phyloP scores from a whole-genome alignment of 2,888 invertebrate species.

The Lasius fuliginosus region DNA sequence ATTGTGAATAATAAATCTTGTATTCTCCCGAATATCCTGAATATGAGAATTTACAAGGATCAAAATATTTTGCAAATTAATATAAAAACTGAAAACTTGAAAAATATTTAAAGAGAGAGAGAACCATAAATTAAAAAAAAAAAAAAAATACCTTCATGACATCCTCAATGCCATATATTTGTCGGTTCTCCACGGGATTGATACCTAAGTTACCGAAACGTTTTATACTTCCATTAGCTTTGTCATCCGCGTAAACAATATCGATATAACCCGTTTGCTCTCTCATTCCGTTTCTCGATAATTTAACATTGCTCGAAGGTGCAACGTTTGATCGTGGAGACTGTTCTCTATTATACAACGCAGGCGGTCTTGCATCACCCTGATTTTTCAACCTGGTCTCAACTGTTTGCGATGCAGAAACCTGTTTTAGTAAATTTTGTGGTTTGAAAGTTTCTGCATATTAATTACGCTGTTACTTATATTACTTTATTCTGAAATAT shows the following conservation, averaged over 20 bases:
- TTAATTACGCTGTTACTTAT: neutral
- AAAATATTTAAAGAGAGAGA: neutral
- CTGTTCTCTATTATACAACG: conserved; percentile 33
- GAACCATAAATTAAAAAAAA: neutral
- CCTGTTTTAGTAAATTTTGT: conserved; percentile 27
- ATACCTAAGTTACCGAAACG: conserved; percentile 80
- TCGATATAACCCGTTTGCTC: conserved; percentile 81
- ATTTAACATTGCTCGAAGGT: conserved; percentile 19
- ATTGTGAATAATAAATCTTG: conserved; percentile 80
- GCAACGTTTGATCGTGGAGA: neutral
- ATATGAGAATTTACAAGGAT: neutral
- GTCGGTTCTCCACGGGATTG: conserved; percentile 70
- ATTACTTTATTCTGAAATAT: neutral
- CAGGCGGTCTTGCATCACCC: conserved; percentile 13
- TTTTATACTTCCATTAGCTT: conserved; percentile 69
- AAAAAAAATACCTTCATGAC: conserved; percentile 74
- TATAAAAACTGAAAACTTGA: neutral
- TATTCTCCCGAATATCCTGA: conserved; percentile 79
- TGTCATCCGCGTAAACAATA: conserved; percentile 80
- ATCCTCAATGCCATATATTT: conserved; percentile 78
- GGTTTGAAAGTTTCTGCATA: conserved; percentile 11
- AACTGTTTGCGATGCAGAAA: conserved; percentile 63
- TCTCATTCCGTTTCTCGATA: conserved; percentile 20
- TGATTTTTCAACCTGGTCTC: conserved; percentile 48
- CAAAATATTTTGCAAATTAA: neutral